A percentile compares a stretch with the other conserved stretches of the same genome.
phyloP scores from a whole-genome alignment of 2,888 invertebrate genomes.

The Imbricaverruca yamaguchii region DNA sequence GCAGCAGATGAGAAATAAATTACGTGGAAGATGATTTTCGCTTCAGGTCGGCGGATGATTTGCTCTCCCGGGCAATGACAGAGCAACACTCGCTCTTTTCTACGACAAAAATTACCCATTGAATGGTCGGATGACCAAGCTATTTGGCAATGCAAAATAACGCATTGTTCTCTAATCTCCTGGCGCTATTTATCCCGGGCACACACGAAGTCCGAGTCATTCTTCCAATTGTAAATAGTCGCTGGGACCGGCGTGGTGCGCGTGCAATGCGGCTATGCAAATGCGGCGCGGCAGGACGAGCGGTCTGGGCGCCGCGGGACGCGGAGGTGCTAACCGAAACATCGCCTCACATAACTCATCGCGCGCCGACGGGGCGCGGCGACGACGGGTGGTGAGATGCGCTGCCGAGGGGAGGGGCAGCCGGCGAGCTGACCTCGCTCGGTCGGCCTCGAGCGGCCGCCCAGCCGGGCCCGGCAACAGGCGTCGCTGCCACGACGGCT shows the following conservation, averaged over 20 bases:
- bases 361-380: not conserved
- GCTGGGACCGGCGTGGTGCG: not conserved
- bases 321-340: slow-evolving; percentile 5
- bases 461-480: not conserved
- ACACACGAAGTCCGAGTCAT: not conserved
- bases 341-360: not conserved
- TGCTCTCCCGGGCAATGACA: not conserved
- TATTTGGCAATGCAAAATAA: slow-evolving; percentile 17
- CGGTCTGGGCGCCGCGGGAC: not conserved
- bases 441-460: not conserved
- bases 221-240: slow-evolving; percentile 8
- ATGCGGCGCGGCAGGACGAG: not conserved
- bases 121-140: not conserved
- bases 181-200: slow-evolving; percentile 1
- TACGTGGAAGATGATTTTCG: not conserved
- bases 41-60: not conserved
- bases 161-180: slow-evolving; percentile 3
- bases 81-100: not conserved
- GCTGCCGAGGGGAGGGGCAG: not conserved
- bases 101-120: slow-evolving; percentile 11
- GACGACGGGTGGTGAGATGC: not conserved
- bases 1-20: not conserved
- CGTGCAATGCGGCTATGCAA: not conserved
- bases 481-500: not conserved
- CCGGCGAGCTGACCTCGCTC: not conserved